phyloP scores from a whole-genome alignment of 2,888 invertebrate genomes.

The Ferdinandea cuprea region DNA sequence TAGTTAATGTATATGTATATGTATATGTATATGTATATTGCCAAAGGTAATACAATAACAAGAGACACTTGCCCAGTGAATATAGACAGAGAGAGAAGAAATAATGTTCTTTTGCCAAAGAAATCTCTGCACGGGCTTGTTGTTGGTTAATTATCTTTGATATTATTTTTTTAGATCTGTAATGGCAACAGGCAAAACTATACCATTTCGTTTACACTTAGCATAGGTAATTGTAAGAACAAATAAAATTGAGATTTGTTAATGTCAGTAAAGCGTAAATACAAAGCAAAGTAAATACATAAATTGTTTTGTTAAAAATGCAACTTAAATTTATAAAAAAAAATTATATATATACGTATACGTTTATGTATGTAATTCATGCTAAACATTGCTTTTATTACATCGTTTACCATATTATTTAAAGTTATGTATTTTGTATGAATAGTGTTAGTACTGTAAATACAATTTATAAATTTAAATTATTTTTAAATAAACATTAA shows the following conservation, averaged over 20 bases:
- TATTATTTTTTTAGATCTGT: slow-evolving; percentile 10
- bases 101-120: neutral
- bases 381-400: slow-evolving; percentile 15
- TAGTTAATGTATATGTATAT: slow-evolving; percentile 33
- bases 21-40: slow-evolving; percentile 14
- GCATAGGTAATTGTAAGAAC: slow-evolving; percentile 36
- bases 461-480: slow-evolving; percentile 41
- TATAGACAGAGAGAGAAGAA: neutral
- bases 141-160: neutral
- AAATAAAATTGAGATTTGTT: slow-evolving; percentile 29
- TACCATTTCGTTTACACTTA: slow-evolving; percentile 35
- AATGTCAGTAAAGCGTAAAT: slow-evolving; percentile 20
- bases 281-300: slow-evolving; percentile 39
- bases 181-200: slow-evolving; percentile 15
- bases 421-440: slow-evolving; percentile 31
- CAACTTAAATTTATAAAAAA: neutral
- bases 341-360: neutral
- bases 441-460: slow-evolving; percentile 33
- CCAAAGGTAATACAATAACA: neutral
- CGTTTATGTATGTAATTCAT: slow-evolving; percentile 13
- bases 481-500: slow-evolving; percentile 32
- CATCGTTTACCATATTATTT: slow-evolving; percentile 9
- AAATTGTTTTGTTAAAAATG: slow-evolving; percentile 15
- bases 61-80: neutral
- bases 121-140: neutral